Base-by-base conservation (phyloP, 2,797 vertebrate species). In the Remorina albescens region DNA sequence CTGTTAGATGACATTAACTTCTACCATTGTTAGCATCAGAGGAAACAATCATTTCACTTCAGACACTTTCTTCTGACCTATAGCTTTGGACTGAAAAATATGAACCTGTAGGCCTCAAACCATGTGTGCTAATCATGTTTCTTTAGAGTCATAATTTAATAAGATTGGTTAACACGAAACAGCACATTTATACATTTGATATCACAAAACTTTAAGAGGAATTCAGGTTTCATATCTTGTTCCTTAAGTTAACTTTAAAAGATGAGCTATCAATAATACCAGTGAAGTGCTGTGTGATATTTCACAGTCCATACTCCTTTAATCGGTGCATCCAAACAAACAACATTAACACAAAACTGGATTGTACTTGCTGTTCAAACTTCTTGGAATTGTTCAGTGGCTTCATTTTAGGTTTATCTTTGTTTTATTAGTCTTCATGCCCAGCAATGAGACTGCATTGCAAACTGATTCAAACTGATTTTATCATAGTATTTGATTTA, bases 1-100 rank as follows among this genome's bases (percentile, higher is more conserved):
- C 36, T 36, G 32, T 53, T n/a, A n/a, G n/a, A 37, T 32, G 61
- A 55, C 51, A 53, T 32, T 30, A 26, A 26, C 34, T 16, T 61
- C 23, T n/a, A 47, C 30, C 26, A 23, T 7, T 19, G 36, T 59
- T 47, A 6, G 30, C 18, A 21, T 32, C 15, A 9, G 25, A 19
- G 19, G 39, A 28, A 60, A 59, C 21, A 60, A 18, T 51, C 16
- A 32, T 19, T 64, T 23, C 11, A n/a, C n/a, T 39, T 26, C 15
- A 16, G 10, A 39, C 47, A 39, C 15, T n/a, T n/a, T n/a, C n/a
- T n/a, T n/a, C n/a, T n/a, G n/a, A n/a, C n/a, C n/a, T n/a, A n/a
- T n/a, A n/a, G n/a, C n/a, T n/a, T n/a, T n/a, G n/a, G n/a, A n/a
- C n/a, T n/a, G n/a, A n/a, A n/a, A n/a, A n/a, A n/a, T 9, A 8